Evolutionary conservation across 1,140 invertebrate species (phyloP).

Genomic region (Drosophila triauraria): DNA sequence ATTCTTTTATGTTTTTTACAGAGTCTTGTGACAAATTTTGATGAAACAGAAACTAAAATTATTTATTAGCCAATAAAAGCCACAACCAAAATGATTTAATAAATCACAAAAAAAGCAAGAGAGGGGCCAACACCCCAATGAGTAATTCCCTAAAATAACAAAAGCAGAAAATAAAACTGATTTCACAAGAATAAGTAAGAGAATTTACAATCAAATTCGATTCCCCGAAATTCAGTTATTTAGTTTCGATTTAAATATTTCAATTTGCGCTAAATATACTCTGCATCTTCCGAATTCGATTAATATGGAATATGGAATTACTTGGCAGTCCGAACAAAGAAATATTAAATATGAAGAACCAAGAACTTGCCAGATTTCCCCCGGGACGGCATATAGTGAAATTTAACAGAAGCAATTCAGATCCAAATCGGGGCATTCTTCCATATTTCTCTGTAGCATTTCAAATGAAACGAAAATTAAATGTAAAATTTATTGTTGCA

Average conservation of each 20-base stretch:
- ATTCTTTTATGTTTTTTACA: conserved; percentile 1
- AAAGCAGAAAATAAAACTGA: not conserved
- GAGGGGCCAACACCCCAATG: conserved; percentile 23
- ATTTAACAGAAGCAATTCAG: conserved; percentile 33
- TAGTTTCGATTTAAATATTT: conserved; percentile 16
- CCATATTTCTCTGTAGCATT: conserved; percentile 63
- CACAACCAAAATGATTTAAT: not conserved
- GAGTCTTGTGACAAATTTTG: not conserved
- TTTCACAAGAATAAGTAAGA: not conserved
- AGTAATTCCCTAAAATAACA: conserved; percentile 27
- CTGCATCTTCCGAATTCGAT: conserved; percentile 9
- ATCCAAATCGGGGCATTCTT: conserved; percentile 45
- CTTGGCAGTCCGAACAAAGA: conserved; percentile 35
- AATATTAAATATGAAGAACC: conserved; percentile 18
- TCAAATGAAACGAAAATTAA: conserved; percentile 78
- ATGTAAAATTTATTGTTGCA: conserved; percentile 83
- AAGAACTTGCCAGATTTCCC: conserved; percentile 26
- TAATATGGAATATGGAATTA: conserved; percentile 39
- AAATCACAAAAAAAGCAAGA: not conserved
- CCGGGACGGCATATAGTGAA: conserved; percentile 4
- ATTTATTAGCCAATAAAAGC: not conserved
- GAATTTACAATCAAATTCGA: not conserved
- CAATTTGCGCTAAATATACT: conserved; percentile 22
- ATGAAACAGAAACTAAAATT: not conserved
- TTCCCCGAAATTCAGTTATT: not conserved